Evolutionary conservation across 2,113 vertebrate species (phyloP).

Genomic region (Triplophysa dalaica): DNA sequence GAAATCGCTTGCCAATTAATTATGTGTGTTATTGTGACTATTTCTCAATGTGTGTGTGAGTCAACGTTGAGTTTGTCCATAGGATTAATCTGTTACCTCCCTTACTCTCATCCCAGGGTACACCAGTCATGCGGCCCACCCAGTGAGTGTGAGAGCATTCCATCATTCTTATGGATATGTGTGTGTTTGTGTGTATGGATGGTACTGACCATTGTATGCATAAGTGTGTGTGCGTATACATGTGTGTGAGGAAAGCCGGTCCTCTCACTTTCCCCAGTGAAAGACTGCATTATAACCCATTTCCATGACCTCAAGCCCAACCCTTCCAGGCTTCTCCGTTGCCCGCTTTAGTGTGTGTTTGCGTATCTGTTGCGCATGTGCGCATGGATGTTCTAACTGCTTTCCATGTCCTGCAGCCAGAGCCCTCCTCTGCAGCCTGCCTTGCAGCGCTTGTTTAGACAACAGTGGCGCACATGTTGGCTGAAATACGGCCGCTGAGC

Average conservation of each 20-base stretch:
- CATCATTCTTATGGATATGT: conserved; percentile 62
- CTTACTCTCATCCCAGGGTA: conserved; percentile 56
- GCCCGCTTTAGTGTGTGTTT: conserved; percentile 27
- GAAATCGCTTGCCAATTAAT: conserved; percentile 7
- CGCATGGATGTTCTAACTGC: conserved; percentile 65
- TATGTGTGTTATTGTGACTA: conserved; percentile 27
- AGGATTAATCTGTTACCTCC: conserved; percentile 65
- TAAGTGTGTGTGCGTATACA: conserved; percentile 37
- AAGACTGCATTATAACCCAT: conserved; percentile 73
- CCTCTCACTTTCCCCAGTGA: conserved; percentile 69
- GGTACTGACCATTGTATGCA: conserved; percentile 39
- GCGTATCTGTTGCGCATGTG: conserved; percentile 38
- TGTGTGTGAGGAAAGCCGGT: conserved; percentile 51
- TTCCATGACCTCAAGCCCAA: conserved; percentile 75
- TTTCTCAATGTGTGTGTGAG: conserved; percentile 16
- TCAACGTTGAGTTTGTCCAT: conserved; percentile 48
- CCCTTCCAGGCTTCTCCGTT: conserved; percentile 58
- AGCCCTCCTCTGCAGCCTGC: conserved; percentile 68
- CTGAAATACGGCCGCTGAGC: conserved; percentile 71
- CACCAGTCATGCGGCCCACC: conserved; percentile 75
- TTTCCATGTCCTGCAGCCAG: conserved; percentile 76
- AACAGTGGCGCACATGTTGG: conserved; percentile 80
- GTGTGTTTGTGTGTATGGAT: conserved; percentile 39
- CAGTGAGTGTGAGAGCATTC: conserved; percentile 68
- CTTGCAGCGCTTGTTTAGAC: conserved; percentile 76